Conservation (phyloP, 2,888 invertebrate genomes). For the Ypsolopha scabrella region DNA sequence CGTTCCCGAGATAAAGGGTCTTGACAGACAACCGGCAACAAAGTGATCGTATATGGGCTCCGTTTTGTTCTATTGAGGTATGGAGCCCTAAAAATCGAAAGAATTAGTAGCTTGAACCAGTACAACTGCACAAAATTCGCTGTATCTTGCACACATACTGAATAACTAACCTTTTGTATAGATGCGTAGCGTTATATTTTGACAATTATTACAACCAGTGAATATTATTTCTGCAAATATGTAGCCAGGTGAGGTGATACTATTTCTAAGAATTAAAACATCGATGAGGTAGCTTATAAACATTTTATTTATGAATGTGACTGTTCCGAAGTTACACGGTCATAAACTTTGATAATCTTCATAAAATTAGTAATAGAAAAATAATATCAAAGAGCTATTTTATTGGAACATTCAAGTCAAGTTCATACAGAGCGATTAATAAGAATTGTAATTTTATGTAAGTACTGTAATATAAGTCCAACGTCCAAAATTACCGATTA, state of each 20-base stretch:
- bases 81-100: too few relatives aligned
- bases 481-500: conserved; percentile 18
- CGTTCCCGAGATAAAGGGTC: too few relatives aligned
- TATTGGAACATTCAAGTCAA: conserved; percentile 56
- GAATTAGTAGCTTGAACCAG: too few relatives aligned
- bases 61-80: too few relatives aligned
- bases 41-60: too few relatives aligned
- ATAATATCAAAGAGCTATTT: conserved; percentile 67
- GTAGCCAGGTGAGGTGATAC: too few relatives aligned
- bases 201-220: background rate
- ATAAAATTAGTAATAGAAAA: conserved; percentile 70
- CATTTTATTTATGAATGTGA: conserved; percentile 63
- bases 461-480: conserved; percentile 19
- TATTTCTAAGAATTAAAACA: background rate
- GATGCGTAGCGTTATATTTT: background rate
- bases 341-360: conserved; percentile 57
- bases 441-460: too few relatives aligned
- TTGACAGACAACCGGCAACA: too few relatives aligned
- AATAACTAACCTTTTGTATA: too few relatives aligned
- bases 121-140: too few relatives aligned
- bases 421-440: conserved; percentile 12
- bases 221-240: background rate
- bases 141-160: too few relatives aligned
- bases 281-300: conserved; percentile 6
- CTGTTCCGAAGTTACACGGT: conserved; percentile 60